phyloP scores from a whole-genome alignment of 2,113 vertebrate genomes.

The Dicaeum eximium region DNA sequence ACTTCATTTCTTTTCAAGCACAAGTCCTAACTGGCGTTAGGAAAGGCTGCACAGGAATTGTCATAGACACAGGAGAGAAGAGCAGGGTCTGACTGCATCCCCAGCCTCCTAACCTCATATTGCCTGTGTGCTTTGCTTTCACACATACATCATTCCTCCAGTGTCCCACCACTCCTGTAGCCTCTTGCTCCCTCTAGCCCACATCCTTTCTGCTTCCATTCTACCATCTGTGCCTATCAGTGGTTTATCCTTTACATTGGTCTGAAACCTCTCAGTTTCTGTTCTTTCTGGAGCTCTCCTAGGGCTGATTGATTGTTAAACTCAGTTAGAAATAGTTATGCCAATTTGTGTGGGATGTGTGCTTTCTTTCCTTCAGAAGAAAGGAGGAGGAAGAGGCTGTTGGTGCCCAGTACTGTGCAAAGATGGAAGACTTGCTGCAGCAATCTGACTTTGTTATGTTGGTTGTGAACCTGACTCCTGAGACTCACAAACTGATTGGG shows the following conservation, averaged over 20 bases:
- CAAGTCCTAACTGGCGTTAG: neutral
- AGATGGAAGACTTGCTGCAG: conserved; percentile 73
- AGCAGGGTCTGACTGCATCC: neutral
- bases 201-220: neutral
- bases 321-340: neutral
- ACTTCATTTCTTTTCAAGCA: neutral
- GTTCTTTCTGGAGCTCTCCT: neutral
- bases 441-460: conserved; percentile 80
- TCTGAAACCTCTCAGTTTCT: neutral
- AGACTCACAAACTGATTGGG: conserved; percentile 72
- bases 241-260: neutral
- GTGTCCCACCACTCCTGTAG: neutral
- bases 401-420: conserved; percentile 73
- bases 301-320: neutral
- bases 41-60: neutral
- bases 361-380: conserved; percentile 47
- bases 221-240: neutral
- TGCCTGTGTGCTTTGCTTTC: neutral
- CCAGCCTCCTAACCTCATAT: neutral
- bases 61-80: neutral
- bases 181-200: neutral
- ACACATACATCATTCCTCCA: neutral
- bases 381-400: conserved; percentile 74
- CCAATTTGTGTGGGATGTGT: accelerated
- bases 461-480: conserved; percentile 66